phyloP scores from a whole-genome alignment of 2,888 invertebrate genomes.

The Sceliomorpha sp. region DNA sequence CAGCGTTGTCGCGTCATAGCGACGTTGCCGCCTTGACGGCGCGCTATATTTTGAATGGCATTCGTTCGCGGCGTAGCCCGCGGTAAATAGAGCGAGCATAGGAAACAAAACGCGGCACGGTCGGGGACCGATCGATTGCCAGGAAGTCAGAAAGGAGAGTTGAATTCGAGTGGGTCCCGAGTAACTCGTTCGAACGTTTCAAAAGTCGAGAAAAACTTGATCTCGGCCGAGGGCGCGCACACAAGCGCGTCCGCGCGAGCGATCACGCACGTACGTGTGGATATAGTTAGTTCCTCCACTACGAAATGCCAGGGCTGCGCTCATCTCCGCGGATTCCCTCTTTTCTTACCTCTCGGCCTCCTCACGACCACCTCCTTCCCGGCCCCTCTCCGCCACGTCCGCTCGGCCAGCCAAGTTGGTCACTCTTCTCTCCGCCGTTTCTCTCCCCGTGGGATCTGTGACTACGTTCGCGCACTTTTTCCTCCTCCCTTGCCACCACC shows the following conservation, averaged over 20 bases:
- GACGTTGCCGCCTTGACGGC: too few species aligned
- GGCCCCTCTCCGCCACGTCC: too few species aligned
- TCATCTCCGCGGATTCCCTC: conserved; percentile 68
- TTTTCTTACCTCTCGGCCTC: conserved; percentile 45
- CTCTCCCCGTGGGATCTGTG: conserved; percentile 55
- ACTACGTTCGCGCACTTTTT: conserved; percentile 65
- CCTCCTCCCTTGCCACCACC: conserved; percentile 45
- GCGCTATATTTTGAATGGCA: not conserved
- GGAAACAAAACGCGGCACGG: conserved; percentile 24
- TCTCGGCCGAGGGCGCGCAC: conserved; percentile 72
- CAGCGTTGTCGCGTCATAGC: too few species aligned
- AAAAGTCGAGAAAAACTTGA: conserved; percentile 78
- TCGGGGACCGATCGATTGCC: conserved; percentile 71
- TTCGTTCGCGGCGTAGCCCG: conserved; percentile 29
- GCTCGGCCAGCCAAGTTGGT: too few species aligned
- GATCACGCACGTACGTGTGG: conserved; percentile 45
- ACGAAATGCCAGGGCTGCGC: conserved; percentile 62
- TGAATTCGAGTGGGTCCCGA: conserved; percentile 70
- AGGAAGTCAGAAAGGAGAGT: conserved; percentile 79
- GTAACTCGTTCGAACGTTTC: conserved; percentile 63
- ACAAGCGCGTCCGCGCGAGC: conserved; percentile 48
- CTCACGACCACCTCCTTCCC: too few species aligned
- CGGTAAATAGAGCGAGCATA: conserved; percentile 38
- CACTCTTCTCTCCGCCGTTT: conserved; percentile 24
- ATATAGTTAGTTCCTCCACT: conserved; percentile 58